A percentile compares a stretch with the other conserved stretches of the same genome.
Evolutionary conservation across 2,113 vertebrate species (phyloP).

Genomic region (Phodopus roborovskii): DNA sequence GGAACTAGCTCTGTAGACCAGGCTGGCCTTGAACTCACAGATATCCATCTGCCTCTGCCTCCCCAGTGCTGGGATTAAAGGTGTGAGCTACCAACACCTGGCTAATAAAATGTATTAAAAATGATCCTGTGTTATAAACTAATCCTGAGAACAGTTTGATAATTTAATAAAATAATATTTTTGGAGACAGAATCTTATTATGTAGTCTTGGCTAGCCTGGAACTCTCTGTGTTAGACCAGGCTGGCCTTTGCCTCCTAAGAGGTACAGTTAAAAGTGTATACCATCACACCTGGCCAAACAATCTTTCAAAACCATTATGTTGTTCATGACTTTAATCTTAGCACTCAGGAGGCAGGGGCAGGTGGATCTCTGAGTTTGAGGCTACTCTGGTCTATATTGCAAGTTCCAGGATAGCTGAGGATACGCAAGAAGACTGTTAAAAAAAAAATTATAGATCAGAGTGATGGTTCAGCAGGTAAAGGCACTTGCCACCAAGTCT

Average conservation of each 20-base stretch:
- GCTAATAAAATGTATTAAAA: background rate
- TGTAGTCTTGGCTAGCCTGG: background rate
- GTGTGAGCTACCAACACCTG: too few species aligned
- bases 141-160: background rate
- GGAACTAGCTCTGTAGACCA: too few species aligned
- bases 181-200: background rate
- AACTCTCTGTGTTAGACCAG: background rate
- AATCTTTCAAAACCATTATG: background rate
- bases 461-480: background rate
- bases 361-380: background rate
- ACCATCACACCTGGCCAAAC: background rate
- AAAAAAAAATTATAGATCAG: background rate
- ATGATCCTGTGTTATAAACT: background rate
- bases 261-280: background rate
- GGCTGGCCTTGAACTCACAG: too few species aligned
- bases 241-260: background rate
- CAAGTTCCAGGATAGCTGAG: background rate
- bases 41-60: too few species aligned
- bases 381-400: background rate
- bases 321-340: background rate
- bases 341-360: background rate
- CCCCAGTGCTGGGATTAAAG: too few species aligned
- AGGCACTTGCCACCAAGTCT: background rate
- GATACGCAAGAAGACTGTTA: background rate
- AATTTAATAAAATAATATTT: constrained; percentile 4